phyloP scores from a whole-genome alignment of 1,140 invertebrate genomes.

The Ceratosolen fusciceps region DNA sequence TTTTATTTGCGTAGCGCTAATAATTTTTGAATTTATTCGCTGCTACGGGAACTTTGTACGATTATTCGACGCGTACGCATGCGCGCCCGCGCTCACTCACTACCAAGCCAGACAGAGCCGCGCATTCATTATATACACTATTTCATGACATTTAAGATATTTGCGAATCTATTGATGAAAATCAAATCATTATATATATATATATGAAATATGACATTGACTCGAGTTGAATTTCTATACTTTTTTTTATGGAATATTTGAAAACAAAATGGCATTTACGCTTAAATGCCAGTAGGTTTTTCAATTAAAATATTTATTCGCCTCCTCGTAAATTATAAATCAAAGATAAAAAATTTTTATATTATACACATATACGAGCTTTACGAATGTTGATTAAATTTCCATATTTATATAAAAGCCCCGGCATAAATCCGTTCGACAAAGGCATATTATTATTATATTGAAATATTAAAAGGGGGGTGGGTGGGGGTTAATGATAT shows the following conservation, averaged over 20 bases:
- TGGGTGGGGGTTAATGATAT: no score
- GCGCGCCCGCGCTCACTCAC: no score
- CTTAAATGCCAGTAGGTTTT: background rate
- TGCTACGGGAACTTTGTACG: background rate
- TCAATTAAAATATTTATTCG: background rate
- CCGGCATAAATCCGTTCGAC: background rate
- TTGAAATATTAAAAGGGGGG: background rate
- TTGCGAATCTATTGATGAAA: background rate
- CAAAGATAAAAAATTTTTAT: background rate
- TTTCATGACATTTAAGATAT: background rate
- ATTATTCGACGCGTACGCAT: no score
- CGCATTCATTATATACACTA: background rate
- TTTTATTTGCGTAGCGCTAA: slow-evolving; percentile 2
- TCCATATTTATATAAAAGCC: background rate
- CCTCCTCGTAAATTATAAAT: background rate
- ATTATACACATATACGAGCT: background rate
- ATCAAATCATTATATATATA: no score
- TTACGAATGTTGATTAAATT: background rate
- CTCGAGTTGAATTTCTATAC: background rate
- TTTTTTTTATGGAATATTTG: background rate
- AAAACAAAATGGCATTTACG: background rate
- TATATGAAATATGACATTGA: background rate
- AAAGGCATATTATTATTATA: background rate
- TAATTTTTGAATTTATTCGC: background rate
- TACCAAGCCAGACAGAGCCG: no score